Evolutionary conservation across 2,888 invertebrate genomes (phyloP), one percentile per base, ranked within the genome.

Genomic region (Idaea dimidiata): DNA sequence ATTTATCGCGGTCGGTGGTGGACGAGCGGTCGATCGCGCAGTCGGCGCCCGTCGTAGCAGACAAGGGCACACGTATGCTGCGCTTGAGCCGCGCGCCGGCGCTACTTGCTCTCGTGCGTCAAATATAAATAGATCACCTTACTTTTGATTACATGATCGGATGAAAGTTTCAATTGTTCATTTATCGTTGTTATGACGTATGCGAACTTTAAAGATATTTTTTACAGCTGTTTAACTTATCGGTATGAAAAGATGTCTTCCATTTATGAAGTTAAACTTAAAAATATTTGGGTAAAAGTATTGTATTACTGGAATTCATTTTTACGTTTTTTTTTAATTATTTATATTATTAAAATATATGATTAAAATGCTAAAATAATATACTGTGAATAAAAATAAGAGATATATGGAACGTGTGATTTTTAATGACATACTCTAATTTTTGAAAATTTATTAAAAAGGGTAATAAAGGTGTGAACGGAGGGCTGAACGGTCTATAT

Each of bases 41-140:
- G 43, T 43, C 43, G 43, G 8, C 43, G 43, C 43, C 64, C 63
- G 59, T 60, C 62, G 63, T 68, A 66, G 59, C 62, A 14, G 18
- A 16, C 18, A 10, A 18, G 17, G 17, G 7, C 18, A 17, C 17
- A 14, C 56, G 6, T n/a, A n/a, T 43, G 43, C 61, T n/a, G 63
- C 66, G 69, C 64, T 63, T 68, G 64, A 59, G 63, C 66, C 60
- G 65, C 66, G 59, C 66, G 64, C 54, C 64, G 14, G 59, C 56
- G 58, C 62, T 55, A 58, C 65, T 43, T 63, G 54, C 55, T 57
- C 60, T 65, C 59, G 69, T 77, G 79, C 84, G 81, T 75, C 75
- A 69, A 67, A 75, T 82, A 63, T 73, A 89, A 88, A 89, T 89
- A 89, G 88, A 82, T 69, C 74, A 71, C 76, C 70, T 65, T 66